phyloP scores from a whole-genome alignment of 2,797 vertebrate genomes.

The Macropodus opercularis region DNA sequence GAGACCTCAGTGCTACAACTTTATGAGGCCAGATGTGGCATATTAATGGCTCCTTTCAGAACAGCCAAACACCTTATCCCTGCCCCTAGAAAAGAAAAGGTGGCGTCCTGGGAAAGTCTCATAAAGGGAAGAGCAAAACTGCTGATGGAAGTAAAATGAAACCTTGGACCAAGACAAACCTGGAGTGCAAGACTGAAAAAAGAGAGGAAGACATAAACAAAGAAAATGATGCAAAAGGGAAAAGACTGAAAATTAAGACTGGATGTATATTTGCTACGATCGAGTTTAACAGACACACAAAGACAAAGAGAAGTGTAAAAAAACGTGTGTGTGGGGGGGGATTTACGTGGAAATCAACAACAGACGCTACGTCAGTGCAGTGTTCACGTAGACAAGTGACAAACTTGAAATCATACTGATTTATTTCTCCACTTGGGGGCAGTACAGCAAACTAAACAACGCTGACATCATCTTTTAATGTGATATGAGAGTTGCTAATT shows the following conservation, averaged over 20 bases:
- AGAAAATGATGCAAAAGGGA: conserved; percentile 31
- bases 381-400: neutral
- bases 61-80: conserved; percentile 25
- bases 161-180: conserved; percentile 40
- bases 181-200: conserved; percentile 9
- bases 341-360: neutral
- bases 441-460: neutral
- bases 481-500: neutral
- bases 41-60: conserved; percentile 34
- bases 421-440: neutral
- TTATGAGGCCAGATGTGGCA: conserved; percentile 48
- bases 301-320: no score
- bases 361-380: no score
- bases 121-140: conserved; percentile 20
- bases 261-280: conserved; percentile 37
- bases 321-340: no score
- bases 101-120: conserved; percentile 7
- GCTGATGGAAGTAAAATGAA: conserved; percentile 49
- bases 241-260: conserved; percentile 11
- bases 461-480: neutral
- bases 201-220: neutral
- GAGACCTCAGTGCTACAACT: conserved; percentile 29
- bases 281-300: conserved; percentile 34
- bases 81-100: conserved; percentile 47
- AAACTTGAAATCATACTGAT: neutral